Evolutionary conservation across 2,113 vertebrate species (phyloP), one percentile per base, ranked within the genome.

Genomic region (Dicerorhinus sumatrensis): DNA sequence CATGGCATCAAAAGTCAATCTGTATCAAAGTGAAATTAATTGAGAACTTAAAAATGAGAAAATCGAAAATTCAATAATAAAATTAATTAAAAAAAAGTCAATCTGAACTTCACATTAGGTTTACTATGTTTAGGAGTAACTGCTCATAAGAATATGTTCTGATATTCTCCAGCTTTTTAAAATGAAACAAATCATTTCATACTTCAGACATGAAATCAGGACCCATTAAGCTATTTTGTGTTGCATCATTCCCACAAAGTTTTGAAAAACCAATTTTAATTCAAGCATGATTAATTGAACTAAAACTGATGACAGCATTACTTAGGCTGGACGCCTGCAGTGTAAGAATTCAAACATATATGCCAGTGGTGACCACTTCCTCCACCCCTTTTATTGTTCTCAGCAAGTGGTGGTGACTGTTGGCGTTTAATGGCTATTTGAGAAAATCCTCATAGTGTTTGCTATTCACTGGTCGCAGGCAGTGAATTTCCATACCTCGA

Each of bases 161-260:
- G 3, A 93, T 42, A 75, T 84, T 70, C 46, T 77, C 75, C 60
- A 89, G 33, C 46, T 54, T 88, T 84, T 65, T 62, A 48, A 31
- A 89, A 73, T n/a, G 75, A 96, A 83, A 62, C 9, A 88, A 65
- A 89, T 42, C 33, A 20, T 69, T 92, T 83, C n/a, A 91, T 56
- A 79, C 48, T 69, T 87, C 39, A 75, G 36, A 93, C 54, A 76
- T 46, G 51, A 95, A 36, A 36, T 88, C 33, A 54, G 60, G 75
- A 31, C 65, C 51, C 33, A 89, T 48, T 63, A 93, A 79, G 84
- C 65, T 82, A 58, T 65, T 91, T 42, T 51, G 69, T 67, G 18
- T 70, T 82, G 54, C 58, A 69, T 42, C 80, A 58, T 73, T 89
- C 16, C 36, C 69, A 31, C 18, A 75, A 79, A 60, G 54, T 80